phyloP scores from a whole-genome alignment of 1,140 invertebrate species.

The Antheraea pernyi region DNA sequence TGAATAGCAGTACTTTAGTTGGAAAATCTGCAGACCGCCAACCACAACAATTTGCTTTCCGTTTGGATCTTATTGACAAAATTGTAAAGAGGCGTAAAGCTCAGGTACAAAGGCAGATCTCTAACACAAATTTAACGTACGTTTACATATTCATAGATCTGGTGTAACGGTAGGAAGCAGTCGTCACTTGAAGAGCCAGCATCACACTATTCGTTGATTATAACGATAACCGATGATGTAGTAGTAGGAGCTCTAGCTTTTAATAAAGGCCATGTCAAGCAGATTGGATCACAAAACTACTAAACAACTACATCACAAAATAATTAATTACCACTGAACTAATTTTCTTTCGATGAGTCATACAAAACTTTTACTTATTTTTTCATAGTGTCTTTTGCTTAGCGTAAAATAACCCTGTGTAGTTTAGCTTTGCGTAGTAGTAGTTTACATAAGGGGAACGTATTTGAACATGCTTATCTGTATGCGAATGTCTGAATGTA shows the following conservation, averaged over 20 bases:
- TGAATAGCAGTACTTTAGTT: slow-evolving; percentile 14
- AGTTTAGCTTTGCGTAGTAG: not conserved
- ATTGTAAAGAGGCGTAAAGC: not conserved
- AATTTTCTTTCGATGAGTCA: not conserved
- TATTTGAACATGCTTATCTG: not conserved
- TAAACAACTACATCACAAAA: not conserved
- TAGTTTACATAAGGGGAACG: not conserved
- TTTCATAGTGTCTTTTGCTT: not conserved
- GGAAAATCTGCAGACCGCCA: not conserved
- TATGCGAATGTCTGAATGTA: not conserved
- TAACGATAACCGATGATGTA: not conserved
- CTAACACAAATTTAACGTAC: not conserved
- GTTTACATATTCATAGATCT: too few relatives aligned
- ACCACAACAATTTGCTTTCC: slow-evolving; percentile 9
- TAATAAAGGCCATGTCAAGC: too few relatives aligned
- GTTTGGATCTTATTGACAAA: slow-evolving; percentile 8
- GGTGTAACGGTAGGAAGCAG: not conserved
- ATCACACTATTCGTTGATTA: not conserved
- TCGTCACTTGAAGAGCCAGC: not conserved
- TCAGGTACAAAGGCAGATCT: not conserved
- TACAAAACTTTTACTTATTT: not conserved
- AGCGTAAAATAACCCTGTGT: not conserved
- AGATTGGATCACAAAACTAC: too few relatives aligned
- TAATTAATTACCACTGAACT: not conserved
- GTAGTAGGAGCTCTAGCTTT: too few relatives aligned